Conservation (phyloP, 2,113 vertebrate genomes). For the Trichomycterus rosablanca region DNA sequence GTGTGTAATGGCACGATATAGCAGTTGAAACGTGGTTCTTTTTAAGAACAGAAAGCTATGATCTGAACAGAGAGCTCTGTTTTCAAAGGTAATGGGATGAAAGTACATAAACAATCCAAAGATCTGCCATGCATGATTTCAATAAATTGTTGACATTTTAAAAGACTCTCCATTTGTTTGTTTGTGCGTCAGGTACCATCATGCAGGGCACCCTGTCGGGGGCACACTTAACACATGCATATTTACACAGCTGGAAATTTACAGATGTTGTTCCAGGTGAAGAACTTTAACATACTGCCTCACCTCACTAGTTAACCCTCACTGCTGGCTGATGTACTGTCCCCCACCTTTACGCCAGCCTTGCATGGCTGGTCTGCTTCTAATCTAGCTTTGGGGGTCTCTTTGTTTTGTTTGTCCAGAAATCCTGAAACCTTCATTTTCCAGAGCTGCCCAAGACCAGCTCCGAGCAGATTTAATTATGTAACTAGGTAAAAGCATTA, state of each 20-base stretch:
- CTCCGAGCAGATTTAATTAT: conserved; percentile 70
- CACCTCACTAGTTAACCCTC: conserved; percentile 40
- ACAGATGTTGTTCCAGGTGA: conserved; percentile 53
- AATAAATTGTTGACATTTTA: conserved; percentile 51
- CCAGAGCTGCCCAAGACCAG: conserved; percentile 59
- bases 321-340: conserved; percentile 5
- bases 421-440: conserved; percentile 55
- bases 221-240: conserved; percentile 42
- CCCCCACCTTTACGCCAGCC: conserved; percentile 9
- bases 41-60: neutral
- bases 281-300: conserved; percentile 44
- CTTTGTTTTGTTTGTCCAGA: conserved; percentile 70
- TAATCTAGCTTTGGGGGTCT: conserved; percentile 67
- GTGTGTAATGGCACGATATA: conserved; percentile 5
- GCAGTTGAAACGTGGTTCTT: conserved; percentile 23
- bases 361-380: conserved; percentile 64
- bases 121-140: conserved; percentile 38
- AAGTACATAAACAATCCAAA: conserved; percentile 21
- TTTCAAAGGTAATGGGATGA: conserved; percentile 58
- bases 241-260: conserved; percentile 67
- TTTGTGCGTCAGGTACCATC: conserved; percentile 57
- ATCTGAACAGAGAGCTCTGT: conserved; percentile 43
- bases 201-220: conserved; percentile 42
- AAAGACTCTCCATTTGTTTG: conserved; percentile 58
- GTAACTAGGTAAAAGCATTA: conserved; percentile 62